Percentiles rank a stretch among this genome's conserved stretches.
Evolutionary conservation across 2,113 vertebrate genomes (phyloP).

Genomic region (Esox niger): DNA sequence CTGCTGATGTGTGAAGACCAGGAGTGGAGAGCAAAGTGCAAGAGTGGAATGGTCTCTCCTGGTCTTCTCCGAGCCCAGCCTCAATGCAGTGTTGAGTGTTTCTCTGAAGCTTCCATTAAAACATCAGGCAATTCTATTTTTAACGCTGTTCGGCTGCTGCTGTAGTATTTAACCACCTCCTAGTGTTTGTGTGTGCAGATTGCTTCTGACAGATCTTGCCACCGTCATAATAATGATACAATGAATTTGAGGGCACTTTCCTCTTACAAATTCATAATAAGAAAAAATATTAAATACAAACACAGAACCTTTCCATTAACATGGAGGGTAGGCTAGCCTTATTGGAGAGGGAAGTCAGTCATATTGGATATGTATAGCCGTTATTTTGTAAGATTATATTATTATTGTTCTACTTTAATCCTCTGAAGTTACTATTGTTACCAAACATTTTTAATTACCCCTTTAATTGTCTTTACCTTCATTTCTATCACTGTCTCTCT

Average conservation of each 20-base stretch:
- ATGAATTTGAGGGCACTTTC: too few species aligned
- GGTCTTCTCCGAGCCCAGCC: constrained; percentile 30
- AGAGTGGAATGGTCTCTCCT: constrained; percentile 11
- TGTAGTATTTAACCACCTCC: constrained; percentile 14
- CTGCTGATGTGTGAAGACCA: constrained; percentile 46
- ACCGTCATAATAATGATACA: too few species aligned
- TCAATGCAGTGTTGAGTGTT: constrained; percentile 52
- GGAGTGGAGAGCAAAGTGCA: constrained; percentile 2
- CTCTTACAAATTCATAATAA: too few species aligned
- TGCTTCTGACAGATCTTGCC: background rate
- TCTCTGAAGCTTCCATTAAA: constrained; percentile 60
- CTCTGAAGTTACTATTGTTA: background rate
- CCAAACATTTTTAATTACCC: background rate
- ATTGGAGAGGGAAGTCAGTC: too few species aligned
- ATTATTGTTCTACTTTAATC: background rate
- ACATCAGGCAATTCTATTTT: constrained; percentile 45
- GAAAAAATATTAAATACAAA: too few species aligned
- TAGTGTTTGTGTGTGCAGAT: background rate
- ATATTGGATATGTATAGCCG: too few species aligned
- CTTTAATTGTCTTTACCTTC: background rate
- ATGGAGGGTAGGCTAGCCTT: too few species aligned
- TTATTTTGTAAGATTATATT: too few species aligned
- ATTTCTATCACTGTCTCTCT: background rate
- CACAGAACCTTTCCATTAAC: too few species aligned
- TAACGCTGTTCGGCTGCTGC: constrained; percentile 37